phyloP scores from a whole-genome alignment of 35 echinoderm and acorn worm species.

The Apostichopus parvimensis region DNA sequence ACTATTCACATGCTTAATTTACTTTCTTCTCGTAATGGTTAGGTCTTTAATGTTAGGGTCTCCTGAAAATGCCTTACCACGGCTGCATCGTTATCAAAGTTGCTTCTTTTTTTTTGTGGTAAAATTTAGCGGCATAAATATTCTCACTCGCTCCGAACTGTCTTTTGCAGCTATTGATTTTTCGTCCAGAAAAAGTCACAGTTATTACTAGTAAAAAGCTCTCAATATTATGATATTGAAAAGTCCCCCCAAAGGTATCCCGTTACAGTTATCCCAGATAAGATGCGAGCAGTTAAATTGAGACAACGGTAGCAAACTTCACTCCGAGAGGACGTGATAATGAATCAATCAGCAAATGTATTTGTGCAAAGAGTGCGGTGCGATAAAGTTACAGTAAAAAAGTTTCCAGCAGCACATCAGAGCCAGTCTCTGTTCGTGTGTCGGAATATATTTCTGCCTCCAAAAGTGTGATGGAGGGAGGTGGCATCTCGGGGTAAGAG shows the following conservation, averaged over 20 bases:
- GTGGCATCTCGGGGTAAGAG: no score
- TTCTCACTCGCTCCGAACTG: neutral
- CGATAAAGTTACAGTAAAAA: neutral
- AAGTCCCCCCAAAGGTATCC: neutral
- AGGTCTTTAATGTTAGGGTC: no score
- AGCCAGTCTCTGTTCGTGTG: no score
- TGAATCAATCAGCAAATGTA: conserved; percentile 14
- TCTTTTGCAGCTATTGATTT: conserved; percentile 8
- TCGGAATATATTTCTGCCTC: no score
- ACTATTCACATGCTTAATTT: neutral
- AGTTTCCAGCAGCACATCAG: no score
- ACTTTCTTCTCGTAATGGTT: neutral
- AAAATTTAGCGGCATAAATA: neutral
- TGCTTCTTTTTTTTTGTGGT: neutral
- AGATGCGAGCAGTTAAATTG: neutral
- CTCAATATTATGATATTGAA: conserved; percentile 11
- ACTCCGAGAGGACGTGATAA: neutral
- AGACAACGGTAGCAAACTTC: neutral
- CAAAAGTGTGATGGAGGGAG: no score
- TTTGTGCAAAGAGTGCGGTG: neutral
- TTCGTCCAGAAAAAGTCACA: neutral
- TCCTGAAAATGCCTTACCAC: neutral
- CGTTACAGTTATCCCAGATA: neutral
- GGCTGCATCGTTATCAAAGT: neutral
- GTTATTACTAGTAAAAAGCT: neutral